These are phyloP conservation scores for Naja naja DNA, from an alignment of 2,113 vertebrate genomes.

Conservation along the genomic window DNA sequence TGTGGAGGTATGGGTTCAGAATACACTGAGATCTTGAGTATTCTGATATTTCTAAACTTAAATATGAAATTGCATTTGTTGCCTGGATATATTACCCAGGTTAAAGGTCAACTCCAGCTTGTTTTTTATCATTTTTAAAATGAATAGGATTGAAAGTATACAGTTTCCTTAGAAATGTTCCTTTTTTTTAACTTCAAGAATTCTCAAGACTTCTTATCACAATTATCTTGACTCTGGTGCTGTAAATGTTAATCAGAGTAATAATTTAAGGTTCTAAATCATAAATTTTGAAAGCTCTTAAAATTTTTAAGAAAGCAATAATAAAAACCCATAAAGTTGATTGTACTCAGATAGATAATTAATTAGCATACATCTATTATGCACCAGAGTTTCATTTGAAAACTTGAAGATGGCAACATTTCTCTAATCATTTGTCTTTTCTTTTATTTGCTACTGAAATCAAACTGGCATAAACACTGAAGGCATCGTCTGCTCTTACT, in stretches of 20 bases:
- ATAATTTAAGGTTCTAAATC: not conserved
- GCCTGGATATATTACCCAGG: not conserved
- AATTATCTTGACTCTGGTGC: not conserved
- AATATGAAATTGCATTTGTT: not conserved
- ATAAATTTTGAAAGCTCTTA: not conserved
- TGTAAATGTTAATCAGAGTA: conserved; percentile 9
- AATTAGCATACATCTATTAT: not conserved
- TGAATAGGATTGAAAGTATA: not conserved
- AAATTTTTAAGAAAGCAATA: not conserved
- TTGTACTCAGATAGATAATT: not conserved
- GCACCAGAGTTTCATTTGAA: not conserved
- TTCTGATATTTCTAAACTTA: not conserved
- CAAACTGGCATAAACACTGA: not conserved
- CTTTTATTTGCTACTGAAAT: not conserved
- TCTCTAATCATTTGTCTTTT: not conserved
- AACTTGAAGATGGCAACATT: not conserved
- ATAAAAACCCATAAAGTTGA: conserved; percentile 16
- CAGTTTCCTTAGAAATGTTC: not conserved
- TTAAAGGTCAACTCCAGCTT: not conserved
- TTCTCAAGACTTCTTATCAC: not conserved
- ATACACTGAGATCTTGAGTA: not conserved
- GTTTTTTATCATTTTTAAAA: not conserved
- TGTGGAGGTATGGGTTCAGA: not conserved
- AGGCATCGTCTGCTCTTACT: not conserved
- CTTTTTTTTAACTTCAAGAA: not conserved